A percentile compares a stretch with the other conserved stretches of the same genome.
Evolutionary conservation across 2,797 vertebrate genomes (phyloP).

Genomic region (Octomys mimax): DNA sequence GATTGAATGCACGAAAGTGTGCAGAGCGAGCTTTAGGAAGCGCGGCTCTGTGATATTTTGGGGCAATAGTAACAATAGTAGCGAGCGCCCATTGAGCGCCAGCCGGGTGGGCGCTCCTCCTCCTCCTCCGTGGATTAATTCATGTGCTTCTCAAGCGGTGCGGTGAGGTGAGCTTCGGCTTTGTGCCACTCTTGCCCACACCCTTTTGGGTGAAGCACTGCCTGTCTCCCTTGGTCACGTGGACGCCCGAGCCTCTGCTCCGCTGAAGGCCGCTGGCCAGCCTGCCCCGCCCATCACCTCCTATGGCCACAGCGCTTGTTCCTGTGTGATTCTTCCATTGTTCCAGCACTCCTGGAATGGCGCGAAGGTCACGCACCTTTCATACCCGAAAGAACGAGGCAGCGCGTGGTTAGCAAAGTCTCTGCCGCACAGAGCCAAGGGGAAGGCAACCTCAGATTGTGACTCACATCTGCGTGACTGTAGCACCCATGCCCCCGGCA

Average conservation of each 20-base stretch:
- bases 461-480: neutral
- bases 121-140: rapidly evolving
- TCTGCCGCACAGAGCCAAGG: neutral
- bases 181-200: too few species aligned
- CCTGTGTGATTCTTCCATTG: neutral
- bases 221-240: rapidly evolving
- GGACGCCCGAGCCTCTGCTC: rapidly evolving
- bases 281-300: rapidly evolving
- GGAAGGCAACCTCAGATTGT: neutral
- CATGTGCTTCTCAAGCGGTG: neutral
- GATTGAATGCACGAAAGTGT: slow-evolving; percentile 32
- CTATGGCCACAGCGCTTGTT: neutral
- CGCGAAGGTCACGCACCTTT: neutral
- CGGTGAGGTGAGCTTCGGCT: rapidly evolving
- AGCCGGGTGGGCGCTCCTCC: neutral
- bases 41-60: neutral
- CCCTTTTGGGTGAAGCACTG: neutral
- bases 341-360: neutral
- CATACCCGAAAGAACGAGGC: neutral
- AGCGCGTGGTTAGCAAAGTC: neutral
- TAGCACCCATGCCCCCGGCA: neutral
- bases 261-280: rapidly evolving
- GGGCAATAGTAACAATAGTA: neutral
- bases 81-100: rapidly evolving
- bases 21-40: neutral